phyloP scores from a whole-genome alignment of 2,888 invertebrate genomes.

The Saturnia pavonia region DNA sequence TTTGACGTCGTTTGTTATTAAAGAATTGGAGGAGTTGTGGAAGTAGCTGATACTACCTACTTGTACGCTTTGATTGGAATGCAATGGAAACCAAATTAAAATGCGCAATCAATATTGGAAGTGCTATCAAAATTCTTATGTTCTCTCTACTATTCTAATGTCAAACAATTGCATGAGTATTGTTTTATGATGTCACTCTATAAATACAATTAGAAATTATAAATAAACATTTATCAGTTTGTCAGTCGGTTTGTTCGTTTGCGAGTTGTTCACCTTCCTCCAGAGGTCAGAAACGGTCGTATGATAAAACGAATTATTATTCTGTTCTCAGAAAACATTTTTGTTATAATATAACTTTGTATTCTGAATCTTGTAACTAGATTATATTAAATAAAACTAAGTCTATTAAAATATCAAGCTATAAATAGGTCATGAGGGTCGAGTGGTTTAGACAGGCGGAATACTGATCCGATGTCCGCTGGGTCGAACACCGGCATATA shows the following conservation, averaged over 20 bases:
- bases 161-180: background rate
- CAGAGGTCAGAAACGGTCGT: slow-evolving; percentile 10
- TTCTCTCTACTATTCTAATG: too few species aligned
- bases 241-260: background rate
- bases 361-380: background rate
- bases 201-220: background rate
- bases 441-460: too few species aligned
- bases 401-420: too few species aligned
- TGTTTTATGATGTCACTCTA: background rate
- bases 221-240: slow-evolving; percentile 7
- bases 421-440: too few species aligned
- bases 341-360: background rate
- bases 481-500: too few species aligned
- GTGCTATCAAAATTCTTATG: too few species aligned
- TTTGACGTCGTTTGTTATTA: background rate
- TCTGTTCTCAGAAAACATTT: slow-evolving; percentile 3
- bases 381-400: background rate
- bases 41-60: too few species aligned
- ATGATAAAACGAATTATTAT: slow-evolving; percentile 1
- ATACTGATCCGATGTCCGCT: too few species aligned
- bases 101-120: background rate
- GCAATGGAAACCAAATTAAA: background rate
- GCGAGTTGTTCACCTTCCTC: slow-evolving; percentile 10
- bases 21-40: too few species aligned
- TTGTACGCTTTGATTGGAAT: background rate